Evolutionary conservation across 2,888 invertebrate genomes (phyloP).

Genomic region (Drosophila borealis): DNA sequence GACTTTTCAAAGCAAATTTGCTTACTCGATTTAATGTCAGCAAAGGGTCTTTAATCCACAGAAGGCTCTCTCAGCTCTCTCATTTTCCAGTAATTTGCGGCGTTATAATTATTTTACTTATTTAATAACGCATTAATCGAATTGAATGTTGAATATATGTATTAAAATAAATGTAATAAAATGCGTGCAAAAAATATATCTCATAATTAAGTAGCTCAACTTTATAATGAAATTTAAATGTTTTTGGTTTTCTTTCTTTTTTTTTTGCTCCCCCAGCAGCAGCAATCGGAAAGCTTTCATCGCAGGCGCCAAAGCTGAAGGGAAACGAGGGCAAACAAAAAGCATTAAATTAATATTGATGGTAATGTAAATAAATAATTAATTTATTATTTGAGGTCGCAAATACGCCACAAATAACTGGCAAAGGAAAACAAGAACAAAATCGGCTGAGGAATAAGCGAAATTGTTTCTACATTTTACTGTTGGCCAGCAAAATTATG

Average conservation of each 20-base stretch:
- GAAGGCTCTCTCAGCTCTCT: too few species aligned
- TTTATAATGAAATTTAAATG: conserved; percentile 7
- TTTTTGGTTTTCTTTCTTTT: background rate
- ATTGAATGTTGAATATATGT: background rate
- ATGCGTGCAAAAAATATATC: background rate
- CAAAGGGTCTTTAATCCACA: too few species aligned
- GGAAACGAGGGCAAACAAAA: background rate
- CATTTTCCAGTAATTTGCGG: too few species aligned
- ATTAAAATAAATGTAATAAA: background rate
- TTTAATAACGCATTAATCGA: background rate
- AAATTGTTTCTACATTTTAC: conserved; percentile 3
- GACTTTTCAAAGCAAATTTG: too few species aligned
- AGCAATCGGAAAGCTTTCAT: background rate
- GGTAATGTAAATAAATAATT: conserved; percentile 49
- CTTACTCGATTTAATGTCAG: too few species aligned
- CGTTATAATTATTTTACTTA: background rate
- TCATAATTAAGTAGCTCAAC: conserved; percentile 2
- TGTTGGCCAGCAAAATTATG: conserved; percentile 56
- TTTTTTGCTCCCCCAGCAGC: background rate
- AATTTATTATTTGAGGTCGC: conserved; percentile 42
- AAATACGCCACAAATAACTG: background rate
- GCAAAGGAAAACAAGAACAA: background rate
- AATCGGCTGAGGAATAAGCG: background rate
- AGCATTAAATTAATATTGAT: conserved; percentile 51
- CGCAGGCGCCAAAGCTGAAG: background rate